These are phyloP conservation scores for Hololepta plana DNA, from an alignment of 2,888 invertebrate species.

Conservation along the genomic window DNA sequence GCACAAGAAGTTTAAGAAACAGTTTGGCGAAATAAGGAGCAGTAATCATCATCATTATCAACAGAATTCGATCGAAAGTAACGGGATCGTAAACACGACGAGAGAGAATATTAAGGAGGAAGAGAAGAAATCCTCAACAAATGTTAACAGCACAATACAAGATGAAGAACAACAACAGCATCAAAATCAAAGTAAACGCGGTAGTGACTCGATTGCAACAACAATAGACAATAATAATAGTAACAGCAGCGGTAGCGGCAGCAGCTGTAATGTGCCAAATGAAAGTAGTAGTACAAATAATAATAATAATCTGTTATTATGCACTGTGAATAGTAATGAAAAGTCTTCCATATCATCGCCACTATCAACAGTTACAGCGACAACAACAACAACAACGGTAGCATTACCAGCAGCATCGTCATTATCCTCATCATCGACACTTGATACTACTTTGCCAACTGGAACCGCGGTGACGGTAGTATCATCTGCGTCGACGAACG, in stretches of 20 bases:
- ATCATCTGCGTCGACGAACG: no score
- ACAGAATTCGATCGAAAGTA: conserved; percentile 1
- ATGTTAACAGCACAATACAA: no score
- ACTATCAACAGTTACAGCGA: conserved; percentile 4
- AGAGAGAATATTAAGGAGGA: conserved; percentile 6
- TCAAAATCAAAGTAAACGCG: no score
- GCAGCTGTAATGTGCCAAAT: conserved; percentile 20
- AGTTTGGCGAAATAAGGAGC: no score
- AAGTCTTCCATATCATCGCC: conserved; percentile 26
- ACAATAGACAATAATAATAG: conserved; percentile 17
- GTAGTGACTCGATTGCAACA: no score
- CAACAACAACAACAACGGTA: conserved; percentile 6
- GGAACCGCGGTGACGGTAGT: no score
- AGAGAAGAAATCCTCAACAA: no score
- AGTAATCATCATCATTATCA: neutral
- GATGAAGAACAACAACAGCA: no score
- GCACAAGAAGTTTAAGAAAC: conserved; percentile 87
- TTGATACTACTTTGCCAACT: no score
- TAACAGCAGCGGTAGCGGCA: conserved; percentile 5
- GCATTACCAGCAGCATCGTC: conserved; percentile 2
- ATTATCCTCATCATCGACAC: conserved; percentile 2
- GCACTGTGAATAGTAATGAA: conserved; percentile 13
- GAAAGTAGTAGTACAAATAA: conserved; percentile 23
- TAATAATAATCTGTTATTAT: no score
- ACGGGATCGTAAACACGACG: no score